Evolutionary conservation across 2,888 invertebrate genomes (phyloP), one percentile per base, ranked within the genome.

Genomic region (Pharmacophagus antenor): DNA sequence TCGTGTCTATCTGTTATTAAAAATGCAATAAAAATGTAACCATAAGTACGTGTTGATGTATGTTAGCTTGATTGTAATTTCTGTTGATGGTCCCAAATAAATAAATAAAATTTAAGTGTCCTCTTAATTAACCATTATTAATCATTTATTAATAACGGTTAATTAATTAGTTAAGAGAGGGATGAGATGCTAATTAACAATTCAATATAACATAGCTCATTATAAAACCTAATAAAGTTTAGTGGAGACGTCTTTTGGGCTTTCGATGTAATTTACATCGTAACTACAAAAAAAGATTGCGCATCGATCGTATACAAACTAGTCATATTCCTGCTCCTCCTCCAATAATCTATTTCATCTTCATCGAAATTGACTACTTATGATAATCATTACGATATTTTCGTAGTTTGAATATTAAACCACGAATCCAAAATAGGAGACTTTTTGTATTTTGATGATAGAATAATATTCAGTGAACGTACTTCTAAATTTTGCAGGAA

Each of bases 401-500:
- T 42, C 4, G 8, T 15, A 4, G 17, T n/a, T 42, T 42, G 4
- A 17, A 18, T 17, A 17, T 31, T 12, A 31, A 31, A 10, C 2
- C 31, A 31, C 3, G 15, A 10, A 10, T 31, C 31, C 12, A 31
- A 12, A 10, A 12, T n/a, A 6, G 6, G 17, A 17, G 6, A 17
- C 15, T 17, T n/a, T 17, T 17, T 17, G 0, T 46, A 25, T 18
- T n/a, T 44, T 21, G 2, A 25, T 8, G 23, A 53, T 44, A 52
- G n/a, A 25, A 15, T 21, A 10, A 44, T n/a, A 41, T 48, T 58
- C 20, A 53, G 53, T 41, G n/a, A 58, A 53, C 23, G 15, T 42
- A 23, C 42, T 59, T 55, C 37, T 50, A 37, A 42, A 59, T 55
- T 80, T 89, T 89, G 64, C 89, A 89, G 90, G 89, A 89, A 66